Evolutionary conservation across 2,113 vertebrate genomes (phyloP).

Genomic region (Chascanopsetta lugubris): DNA sequence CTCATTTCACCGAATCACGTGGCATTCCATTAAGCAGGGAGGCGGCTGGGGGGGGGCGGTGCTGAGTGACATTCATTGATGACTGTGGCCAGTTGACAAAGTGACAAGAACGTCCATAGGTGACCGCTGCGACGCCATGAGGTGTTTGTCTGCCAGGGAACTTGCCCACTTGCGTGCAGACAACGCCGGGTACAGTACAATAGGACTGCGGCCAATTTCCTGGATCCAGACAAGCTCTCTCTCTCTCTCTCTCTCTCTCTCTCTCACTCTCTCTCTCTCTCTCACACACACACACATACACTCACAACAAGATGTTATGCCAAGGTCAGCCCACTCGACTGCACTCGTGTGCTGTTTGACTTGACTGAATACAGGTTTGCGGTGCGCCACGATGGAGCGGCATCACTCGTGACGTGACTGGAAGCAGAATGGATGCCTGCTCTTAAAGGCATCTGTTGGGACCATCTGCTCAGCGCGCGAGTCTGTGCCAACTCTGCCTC

Average conservation of each 20-base stretch:
- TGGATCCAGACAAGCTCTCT: conserved; percentile 7
- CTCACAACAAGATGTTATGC: not conserved
- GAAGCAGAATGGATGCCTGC: conserved; percentile 32
- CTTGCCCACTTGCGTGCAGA: conserved; percentile 47
- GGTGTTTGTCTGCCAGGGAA: conserved; percentile 29
- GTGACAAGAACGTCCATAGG: conserved; percentile 15
- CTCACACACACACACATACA: not conserved
- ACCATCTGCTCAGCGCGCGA: conserved; percentile 44
- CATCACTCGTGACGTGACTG: conserved; percentile 27
- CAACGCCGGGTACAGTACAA: conserved; percentile 23
- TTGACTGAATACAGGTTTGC: conserved; percentile 27
- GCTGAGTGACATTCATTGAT: not conserved
- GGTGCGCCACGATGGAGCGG: conserved; percentile 22
- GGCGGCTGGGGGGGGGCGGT: not conserved
- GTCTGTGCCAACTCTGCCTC: conserved; percentile 27
- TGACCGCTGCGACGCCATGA: conserved; percentile 4
- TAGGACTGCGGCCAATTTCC: conserved; percentile 43
- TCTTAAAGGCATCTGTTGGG: conserved; percentile 52
- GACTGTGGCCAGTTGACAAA: conserved; percentile 19
- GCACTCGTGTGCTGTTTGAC: conserved; percentile 42
- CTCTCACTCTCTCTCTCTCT: not conserved
- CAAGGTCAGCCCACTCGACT: conserved; percentile 47
- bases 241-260: not conserved
- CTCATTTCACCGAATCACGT: not conserved
- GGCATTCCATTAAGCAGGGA: not conserved